Evolutionary conservation across 1,140 invertebrate genomes (phyloP), one percentile per base, ranked within the genome.

Genomic region (Drosophila tristis): DNA sequence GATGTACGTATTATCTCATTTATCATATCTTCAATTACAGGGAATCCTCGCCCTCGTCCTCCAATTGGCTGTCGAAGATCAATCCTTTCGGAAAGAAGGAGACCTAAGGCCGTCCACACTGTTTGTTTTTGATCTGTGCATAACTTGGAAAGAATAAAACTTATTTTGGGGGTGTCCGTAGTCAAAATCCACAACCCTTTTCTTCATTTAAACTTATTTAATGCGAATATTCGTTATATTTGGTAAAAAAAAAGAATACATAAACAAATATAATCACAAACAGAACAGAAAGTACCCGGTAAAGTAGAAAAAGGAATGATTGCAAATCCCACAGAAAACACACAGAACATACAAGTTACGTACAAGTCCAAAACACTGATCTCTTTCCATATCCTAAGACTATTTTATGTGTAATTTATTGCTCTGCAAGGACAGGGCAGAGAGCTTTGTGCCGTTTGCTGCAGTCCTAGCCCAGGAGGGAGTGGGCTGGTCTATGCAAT

Each of bases 51-150:
- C 16, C 76, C 5, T 74, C 91, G 51, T 92, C 93, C 55, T 94
- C 94, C 16, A 81, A 57, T 58, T 96, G 95, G 95, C 82, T 96
- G 25, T 93, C 94, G 13, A 96, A 95, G 91, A 94, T 96, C 55
- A 96, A 96, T 93, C 95, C 95, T 61, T 96, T 96, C 92, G 93
- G 93, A 25, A 95, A 95, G 91, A 94, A 94, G 76, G 94, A 95
- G 85, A 94, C 94, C 74, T 95, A 94, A 45, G 47, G 25, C 51
- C 15, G 11, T 49, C 42, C 39, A 57, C 56, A 45, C 67, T 44
- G 43, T 57, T 44, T 70, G 50, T 76, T 76, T 67, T 68, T 68
- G 64, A 51, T 68, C 76, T 70, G 51, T 87, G 82, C 63, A 76
- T 61, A 78, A 62, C 47, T 57, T 51, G n/a, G 49, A 62, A 57